These are phyloP conservation scores for Danio choprae DNA, from an alignment of 2,797 vertebrate species.

Conservation along the genomic window DNA sequence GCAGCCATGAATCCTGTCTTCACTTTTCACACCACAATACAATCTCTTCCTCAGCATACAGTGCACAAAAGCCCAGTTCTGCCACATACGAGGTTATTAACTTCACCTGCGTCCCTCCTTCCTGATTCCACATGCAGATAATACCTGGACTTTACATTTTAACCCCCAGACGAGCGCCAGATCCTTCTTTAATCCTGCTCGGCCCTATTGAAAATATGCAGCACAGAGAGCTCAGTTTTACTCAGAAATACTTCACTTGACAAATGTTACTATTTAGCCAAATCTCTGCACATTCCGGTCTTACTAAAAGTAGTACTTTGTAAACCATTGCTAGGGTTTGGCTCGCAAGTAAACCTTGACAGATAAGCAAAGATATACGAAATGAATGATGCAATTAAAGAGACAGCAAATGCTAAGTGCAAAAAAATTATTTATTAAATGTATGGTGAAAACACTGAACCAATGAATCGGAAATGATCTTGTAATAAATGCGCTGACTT, in stretches of 20 bases:
- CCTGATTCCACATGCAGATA: conserved; percentile 64
- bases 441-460: background rate
- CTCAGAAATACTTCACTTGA: background rate
- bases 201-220: background rate
- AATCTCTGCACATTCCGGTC: background rate
- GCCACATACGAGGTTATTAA: background rate
- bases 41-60: background rate
- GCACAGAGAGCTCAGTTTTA: background rate
- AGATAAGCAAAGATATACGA: conserved; percentile 2
- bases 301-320: background rate
- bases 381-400: background rate
- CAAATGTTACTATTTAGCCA: conserved; percentile 1
- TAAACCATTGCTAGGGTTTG: background rate
- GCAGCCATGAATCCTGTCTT: conserved; percentile 57
- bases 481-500: background rate
- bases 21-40: background rate
- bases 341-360: background rate
- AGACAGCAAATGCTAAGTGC: background rate
- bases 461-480: background rate
- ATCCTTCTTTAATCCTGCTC: conserved; percentile 57
- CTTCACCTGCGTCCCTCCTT: conserved; percentile 50
- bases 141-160: conserved; percentile 75
- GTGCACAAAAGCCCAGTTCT: background rate
- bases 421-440: conserved; percentile 19
- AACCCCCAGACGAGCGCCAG: conserved; percentile 56